These are phyloP conservation scores for Centrocercus urophasianus DNA, from an alignment of 2,113 vertebrate species.

Conservation along the genomic window DNA sequence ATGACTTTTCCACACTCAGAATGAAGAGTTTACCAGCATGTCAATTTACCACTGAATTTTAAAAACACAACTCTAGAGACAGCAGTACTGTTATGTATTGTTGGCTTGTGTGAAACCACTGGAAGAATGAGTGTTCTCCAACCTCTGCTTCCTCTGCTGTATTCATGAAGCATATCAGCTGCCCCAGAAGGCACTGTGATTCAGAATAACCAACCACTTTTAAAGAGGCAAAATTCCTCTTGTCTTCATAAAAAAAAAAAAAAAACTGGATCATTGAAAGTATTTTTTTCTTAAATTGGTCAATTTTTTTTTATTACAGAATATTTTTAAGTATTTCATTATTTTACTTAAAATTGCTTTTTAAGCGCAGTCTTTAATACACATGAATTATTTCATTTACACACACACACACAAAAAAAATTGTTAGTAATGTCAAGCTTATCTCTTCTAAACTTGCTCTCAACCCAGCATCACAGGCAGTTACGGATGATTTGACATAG, in stretches of 20 bases:
- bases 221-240: not conserved
- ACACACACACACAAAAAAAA: too few species aligned
- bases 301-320: not conserved
- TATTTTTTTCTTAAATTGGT: not conserved
- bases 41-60: not conserved
- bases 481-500: not conserved
- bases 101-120: not conserved
- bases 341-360: not conserved
- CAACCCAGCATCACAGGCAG: not conserved
- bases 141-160: conserved; percentile 55
- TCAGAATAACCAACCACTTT: not conserved
- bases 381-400: not conserved
- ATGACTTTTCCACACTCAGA: not conserved
- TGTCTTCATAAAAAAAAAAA: not conserved
- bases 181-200: not conserved
- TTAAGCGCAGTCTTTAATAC: not conserved
- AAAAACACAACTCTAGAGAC: not conserved
- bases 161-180: not conserved
- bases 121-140: not conserved
- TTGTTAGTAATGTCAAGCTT: not conserved
- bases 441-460: not conserved
- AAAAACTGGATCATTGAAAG: not conserved
- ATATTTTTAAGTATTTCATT: not conserved
- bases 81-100: not conserved
- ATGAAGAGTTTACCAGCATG: not conserved